Conservation (phyloP, 2,888 invertebrate genomes). For the Diabrotica balteata region DNA sequence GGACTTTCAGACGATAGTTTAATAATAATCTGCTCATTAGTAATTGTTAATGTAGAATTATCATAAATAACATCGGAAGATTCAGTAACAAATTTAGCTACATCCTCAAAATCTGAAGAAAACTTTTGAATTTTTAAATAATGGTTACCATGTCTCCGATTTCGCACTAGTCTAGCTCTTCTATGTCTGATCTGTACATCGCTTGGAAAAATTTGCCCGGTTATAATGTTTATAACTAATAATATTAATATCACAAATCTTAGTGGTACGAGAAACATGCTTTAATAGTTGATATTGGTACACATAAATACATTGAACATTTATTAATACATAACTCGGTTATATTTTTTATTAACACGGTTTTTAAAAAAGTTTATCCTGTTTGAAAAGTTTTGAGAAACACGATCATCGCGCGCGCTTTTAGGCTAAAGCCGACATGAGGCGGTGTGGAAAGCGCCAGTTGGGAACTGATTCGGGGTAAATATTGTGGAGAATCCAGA, state of each 20-base stretch:
- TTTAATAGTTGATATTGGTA: conserved; percentile 21
- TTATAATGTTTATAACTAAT: conserved; percentile 37
- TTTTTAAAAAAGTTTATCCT: conserved; percentile 30
- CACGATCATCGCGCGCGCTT: conserved; percentile 36
- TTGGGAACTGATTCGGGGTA: conserved; percentile 53
- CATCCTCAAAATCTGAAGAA: conserved; percentile 39
- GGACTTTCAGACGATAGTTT: conserved; percentile 36
- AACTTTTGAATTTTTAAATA: conserved; percentile 31
- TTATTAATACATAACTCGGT: conserved; percentile 6
- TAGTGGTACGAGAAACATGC: conserved; percentile 31
- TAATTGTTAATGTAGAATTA: conserved; percentile 41
- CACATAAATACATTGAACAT: conserved; percentile 12
- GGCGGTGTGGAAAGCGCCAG: conserved; percentile 43
- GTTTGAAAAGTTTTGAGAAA: conserved; percentile 33
- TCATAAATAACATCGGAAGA: conserved; percentile 33
- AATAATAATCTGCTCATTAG: conserved; percentile 39
- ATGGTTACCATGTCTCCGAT: conserved; percentile 45
- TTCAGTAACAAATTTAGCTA: conserved; percentile 38
- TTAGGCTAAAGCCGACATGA: conserved; percentile 29
- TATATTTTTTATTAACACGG: conserved; percentile 6
- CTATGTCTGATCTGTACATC: conserved; percentile 60
- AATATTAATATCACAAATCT: conserved; percentile 41
- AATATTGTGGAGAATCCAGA: conserved; percentile 54
- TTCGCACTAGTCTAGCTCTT: conserved; percentile 57
- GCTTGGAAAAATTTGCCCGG: conserved; percentile 38